Base-by-base conservation (phyloP, 2,888 invertebrate genomes). In the Apamea anceps region DNA sequence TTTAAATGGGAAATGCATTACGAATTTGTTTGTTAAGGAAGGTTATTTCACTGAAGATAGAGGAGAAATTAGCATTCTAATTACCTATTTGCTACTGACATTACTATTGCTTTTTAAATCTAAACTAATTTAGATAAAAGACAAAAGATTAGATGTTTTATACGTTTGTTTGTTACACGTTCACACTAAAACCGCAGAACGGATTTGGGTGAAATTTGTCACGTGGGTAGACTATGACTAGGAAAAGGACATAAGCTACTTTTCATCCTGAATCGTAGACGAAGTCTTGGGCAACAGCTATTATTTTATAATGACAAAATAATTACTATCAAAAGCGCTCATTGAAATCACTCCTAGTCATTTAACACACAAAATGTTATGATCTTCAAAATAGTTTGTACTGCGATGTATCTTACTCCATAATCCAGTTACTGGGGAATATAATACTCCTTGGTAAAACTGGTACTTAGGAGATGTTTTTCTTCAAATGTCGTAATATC, bases 1-100 rank as follows among this genome's bases (percentile, higher is more conserved):
- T 77, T 70, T 72, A 63, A 79, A 79, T 70, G 28, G 57, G 84
- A 32, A 77, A 79, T 79, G 72, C 48, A 77, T 42, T 67, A 48
- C 2, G 48, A 54, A 67, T 78, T 67, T 28, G 15, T 71, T 62
- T 15, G 12, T 15, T 37, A n/a, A 2, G 37, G 0, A 15, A 25
- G 0, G 21, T 72, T 72, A 54, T 75, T 57, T 42, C 12, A 48
- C 18, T 42, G 57, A 28, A 57, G 1, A 25, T 37, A 8, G 10
- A 18, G 8, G 25, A 1, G 28, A 12, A 37, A 75, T 37, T 21
- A 4, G 28, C 21, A 28, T 51, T n/a, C 2, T 42, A 51, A n/a
- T 42, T n/a, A n/a, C n/a, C 28, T 18, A n/a, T 5, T 25, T n/a
- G 48, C 0, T 48, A n/a, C 32, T 25, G 4, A 25, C 6, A 73